phyloP scores from a whole-genome alignment of 2,797 vertebrate genomes.

The Cacajao melanocephalus region DNA sequence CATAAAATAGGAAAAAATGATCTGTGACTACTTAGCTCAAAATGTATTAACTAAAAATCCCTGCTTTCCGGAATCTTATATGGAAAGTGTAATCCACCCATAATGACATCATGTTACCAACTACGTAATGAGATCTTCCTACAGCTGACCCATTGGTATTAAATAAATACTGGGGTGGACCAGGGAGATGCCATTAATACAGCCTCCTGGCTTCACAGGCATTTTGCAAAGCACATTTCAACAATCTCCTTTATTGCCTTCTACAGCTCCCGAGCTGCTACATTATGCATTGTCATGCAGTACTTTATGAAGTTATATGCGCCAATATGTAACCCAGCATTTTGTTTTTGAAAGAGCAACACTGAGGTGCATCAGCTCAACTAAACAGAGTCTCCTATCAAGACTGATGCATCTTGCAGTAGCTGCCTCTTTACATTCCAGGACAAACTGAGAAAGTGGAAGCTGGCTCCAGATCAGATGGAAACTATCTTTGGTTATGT shows the following conservation, averaged over 20 bases:
- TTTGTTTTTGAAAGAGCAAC: neutral
- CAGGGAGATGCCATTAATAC: too few relatives aligned
- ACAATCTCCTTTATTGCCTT: neutral
- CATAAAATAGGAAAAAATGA: neutral
- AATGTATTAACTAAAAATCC: neutral
- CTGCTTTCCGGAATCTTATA: neutral
- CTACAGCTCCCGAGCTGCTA: neutral
- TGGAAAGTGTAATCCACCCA: neutral
- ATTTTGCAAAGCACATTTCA: neutral
- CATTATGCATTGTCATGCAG: neutral
- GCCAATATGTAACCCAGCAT: neutral
- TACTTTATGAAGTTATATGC: neutral
- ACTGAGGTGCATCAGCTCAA: neutral
- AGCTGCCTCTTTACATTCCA: neutral
- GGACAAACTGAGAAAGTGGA: neutral
- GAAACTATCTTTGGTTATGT: neutral
- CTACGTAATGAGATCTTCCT: neutral
- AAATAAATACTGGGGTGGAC: neutral
- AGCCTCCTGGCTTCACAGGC: neutral
- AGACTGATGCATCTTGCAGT: neutral
- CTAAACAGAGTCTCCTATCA: neutral
- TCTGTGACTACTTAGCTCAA: neutral
- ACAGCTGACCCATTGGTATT: neutral
- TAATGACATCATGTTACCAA: neutral
- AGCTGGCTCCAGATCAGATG: accelerated